Evolutionary conservation across 2,797 vertebrate genomes (phyloP).

Genomic region (Poecile montanus): DNA sequence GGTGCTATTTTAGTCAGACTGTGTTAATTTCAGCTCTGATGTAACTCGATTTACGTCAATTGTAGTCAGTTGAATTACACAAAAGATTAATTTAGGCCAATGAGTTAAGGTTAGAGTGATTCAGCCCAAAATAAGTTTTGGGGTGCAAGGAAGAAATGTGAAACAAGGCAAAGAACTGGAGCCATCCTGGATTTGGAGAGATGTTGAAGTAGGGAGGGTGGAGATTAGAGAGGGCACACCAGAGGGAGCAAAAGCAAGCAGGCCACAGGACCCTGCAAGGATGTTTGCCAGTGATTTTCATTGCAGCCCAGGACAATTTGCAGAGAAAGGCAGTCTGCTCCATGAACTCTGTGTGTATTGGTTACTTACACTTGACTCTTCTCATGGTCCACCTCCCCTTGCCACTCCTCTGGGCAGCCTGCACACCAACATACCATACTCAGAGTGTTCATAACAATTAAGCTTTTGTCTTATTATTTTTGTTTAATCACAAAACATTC

Average conservation of each 20-base stretch:
- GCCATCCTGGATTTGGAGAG: neutral
- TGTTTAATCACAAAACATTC: neutral
- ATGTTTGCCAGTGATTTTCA: neutral
- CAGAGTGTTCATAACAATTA: neutral
- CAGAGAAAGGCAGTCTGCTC: neutral
- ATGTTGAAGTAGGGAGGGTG: neutral
- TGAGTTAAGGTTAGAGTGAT: constrained; percentile 37
- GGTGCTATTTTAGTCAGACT: constrained; percentile 62
- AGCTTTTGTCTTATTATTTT: neutral
- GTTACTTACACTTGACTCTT: neutral
- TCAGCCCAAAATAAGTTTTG: constrained; percentile 42
- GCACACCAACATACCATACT: neutral
- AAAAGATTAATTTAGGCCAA: constrained; percentile 54
- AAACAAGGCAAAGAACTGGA: neutral
- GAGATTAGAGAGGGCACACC: neutral
- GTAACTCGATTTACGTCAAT: constrained; percentile 57
- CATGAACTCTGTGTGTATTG: neutral
- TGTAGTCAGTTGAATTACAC: constrained; percentile 56
- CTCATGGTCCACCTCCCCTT: neutral
- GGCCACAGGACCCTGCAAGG: neutral
- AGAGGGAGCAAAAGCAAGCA: neutral
- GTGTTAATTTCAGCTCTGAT: constrained; percentile 64
- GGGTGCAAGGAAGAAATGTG: neutral
- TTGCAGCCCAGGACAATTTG: neutral
- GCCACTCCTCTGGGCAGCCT: neutral